Percentiles rank a stretch among this genome's conserved stretches.
Evolutionary conservation across 1,140 invertebrate species (phyloP).

Genomic region (Holcopasites calliopsidis): DNA sequence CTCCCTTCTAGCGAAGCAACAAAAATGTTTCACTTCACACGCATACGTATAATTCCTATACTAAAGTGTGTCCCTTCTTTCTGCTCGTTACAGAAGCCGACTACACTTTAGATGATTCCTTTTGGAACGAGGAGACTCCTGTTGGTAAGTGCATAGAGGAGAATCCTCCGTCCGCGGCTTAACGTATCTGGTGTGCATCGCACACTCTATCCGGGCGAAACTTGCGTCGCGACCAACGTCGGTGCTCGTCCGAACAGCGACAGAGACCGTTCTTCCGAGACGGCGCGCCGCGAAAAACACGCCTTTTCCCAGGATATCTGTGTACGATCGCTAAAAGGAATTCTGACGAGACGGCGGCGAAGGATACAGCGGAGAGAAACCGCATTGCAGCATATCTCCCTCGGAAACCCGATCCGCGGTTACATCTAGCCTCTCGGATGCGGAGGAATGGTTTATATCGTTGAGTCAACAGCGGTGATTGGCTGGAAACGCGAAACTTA

Average conservation of each 20-base stretch:
- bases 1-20: no score
- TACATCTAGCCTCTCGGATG: constrained; percentile 51
- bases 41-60: no score
- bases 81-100: constrained; percentile 89
- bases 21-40: no score
- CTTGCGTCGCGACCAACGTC: no score
- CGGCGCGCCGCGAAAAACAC: no score
- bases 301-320: not conserved
- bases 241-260: no score
- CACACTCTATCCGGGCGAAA: no score
- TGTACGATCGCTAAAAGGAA: not conserved
- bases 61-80: not conserved
- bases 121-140: constrained; percentile 94
- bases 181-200: no score
- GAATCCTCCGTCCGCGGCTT: no score
- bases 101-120: constrained; percentile 93
- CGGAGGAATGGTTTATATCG: constrained; percentile 58
- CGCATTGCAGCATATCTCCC: constrained; percentile 58
- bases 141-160: constrained; percentile 85
- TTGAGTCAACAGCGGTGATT: constrained; percentile 64
- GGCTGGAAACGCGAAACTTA: constrained; percentile 63
- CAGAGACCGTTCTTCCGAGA: no score
- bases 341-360: constrained; percentile 21
- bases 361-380: constrained; percentile 37
- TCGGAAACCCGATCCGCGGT: constrained; percentile 57